Evolutionary conservation across 2,888 invertebrate species (phyloP).

Genomic region (Zygogramma bicolorata): DNA sequence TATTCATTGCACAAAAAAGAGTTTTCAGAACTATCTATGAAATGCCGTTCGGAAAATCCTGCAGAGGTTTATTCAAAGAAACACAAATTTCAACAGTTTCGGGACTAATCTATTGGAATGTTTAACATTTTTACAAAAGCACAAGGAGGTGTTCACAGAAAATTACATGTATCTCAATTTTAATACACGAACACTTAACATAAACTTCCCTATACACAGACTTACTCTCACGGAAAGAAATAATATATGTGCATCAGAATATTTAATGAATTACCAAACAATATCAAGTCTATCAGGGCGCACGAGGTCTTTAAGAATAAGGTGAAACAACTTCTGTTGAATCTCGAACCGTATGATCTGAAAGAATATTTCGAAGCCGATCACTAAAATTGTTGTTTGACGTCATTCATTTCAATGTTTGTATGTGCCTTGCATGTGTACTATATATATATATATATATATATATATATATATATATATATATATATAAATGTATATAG

Average conservation of each 20-base stretch:
- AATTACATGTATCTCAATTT: background rate
- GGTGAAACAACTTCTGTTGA: constrained; percentile 4
- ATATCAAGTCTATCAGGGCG: background rate
- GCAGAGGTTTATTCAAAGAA: background rate
- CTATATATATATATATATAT: too few relatives aligned
- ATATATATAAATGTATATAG: too few relatives aligned
- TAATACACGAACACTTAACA: background rate
- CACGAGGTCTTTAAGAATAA: constrained; percentile 1
- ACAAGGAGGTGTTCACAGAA: background rate
- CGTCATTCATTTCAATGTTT: background rate
- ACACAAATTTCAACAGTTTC: background rate
- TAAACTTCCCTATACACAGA: background rate
- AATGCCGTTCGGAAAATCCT: background rate
- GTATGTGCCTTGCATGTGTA: background rate
- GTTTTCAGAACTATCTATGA: constrained; percentile 4
- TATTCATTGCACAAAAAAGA: constrained; percentile 14
- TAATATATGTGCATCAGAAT: constrained; percentile 5
- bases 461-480: too few relatives aligned
- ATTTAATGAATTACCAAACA: constrained; percentile 10
- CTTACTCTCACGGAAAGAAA: background rate
- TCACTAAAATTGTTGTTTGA: background rate
- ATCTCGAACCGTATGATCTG: background rate
- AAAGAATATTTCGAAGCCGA: background rate
- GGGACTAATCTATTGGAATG: constrained; percentile 1
- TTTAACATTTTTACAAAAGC: background rate